Evolutionary conservation across 2,113 vertebrate genomes (phyloP).

Genomic region (Monopterus albus): DNA sequence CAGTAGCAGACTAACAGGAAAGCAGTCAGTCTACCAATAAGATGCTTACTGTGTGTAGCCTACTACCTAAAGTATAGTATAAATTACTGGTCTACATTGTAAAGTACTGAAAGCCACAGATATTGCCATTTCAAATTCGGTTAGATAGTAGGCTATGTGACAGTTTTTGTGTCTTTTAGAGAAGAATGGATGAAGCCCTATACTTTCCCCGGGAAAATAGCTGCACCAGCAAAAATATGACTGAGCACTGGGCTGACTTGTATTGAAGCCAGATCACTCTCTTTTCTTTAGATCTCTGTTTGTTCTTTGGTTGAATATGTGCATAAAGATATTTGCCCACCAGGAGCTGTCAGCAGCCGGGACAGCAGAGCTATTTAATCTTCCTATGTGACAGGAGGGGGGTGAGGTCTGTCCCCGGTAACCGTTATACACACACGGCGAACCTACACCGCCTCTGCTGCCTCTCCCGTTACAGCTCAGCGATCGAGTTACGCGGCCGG

Average conservation of each 20-base stretch:
- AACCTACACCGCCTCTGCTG: constrained; percentile 73
- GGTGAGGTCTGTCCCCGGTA: constrained; percentile 57
- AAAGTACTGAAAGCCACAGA: constrained; percentile 1
- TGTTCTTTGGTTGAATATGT: constrained; percentile 69
- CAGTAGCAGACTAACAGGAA: too few relatives aligned
- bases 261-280: constrained; percentile 60
- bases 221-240: constrained; percentile 73
- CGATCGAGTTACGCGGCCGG: constrained; percentile 86
- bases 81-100: neutral
- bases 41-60: neutral
- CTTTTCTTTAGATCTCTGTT: constrained; percentile 33
- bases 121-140: constrained; percentile 10
- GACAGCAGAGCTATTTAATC: constrained; percentile 76
- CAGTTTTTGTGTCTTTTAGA: constrained; percentile 15
- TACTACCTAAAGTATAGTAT: neutral
- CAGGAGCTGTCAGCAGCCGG: constrained; percentile 71
- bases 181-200: constrained; percentile 62
- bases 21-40: too few relatives aligned
- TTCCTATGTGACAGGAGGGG: constrained; percentile 67
- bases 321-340: constrained; percentile 75
- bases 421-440: constrained; percentile 51
- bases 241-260: constrained; percentile 54
- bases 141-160: constrained; percentile 6
- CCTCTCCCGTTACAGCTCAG: constrained; percentile 88
- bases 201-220: constrained; percentile 60